phyloP scores from a whole-genome alignment of 2,888 invertebrate species.

The Dryobota labecula region DNA sequence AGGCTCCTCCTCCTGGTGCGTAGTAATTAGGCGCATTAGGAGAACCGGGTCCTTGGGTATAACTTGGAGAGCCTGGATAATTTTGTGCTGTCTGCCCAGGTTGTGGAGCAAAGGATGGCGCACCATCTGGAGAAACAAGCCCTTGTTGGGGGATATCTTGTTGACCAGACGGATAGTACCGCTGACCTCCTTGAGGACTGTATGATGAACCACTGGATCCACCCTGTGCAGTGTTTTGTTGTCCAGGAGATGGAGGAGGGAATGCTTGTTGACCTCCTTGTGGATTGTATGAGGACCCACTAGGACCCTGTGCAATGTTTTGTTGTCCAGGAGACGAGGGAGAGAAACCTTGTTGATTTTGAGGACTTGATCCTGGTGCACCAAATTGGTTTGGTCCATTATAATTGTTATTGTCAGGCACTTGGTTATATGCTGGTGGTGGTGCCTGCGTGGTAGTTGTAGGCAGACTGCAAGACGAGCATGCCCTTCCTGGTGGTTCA shows the following conservation, averaged over 20 bases:
- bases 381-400: constrained; percentile 39
- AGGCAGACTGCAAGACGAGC: constrained; percentile 91
- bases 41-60: constrained; percentile 12
- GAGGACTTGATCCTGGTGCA: constrained; percentile 13
- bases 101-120: constrained; percentile 9
- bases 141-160: constrained; percentile 35
- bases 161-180: constrained; percentile 29
- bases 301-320: constrained; percentile 10
- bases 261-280: constrained; percentile 20
- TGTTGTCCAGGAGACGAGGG: constrained; percentile 5
- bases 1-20: constrained; percentile 1
- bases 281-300: constrained; percentile 10
- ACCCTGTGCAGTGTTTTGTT: constrained; percentile 15
- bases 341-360: constrained; percentile 31
- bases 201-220: constrained; percentile 15
- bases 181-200: constrained; percentile 18
- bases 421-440: constrained; percentile 54
- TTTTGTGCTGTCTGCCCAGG: constrained; percentile 27
- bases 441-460: constrained; percentile 84
- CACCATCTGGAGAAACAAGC: not conserved
- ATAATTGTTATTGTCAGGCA: constrained; percentile 29
- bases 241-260: not conserved
- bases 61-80: constrained; percentile 23
- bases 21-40: constrained; percentile 24
- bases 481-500: constrained; percentile 86